Evolutionary conservation across 2,113 vertebrate species (phyloP), one percentile per base, ranked within the genome.

Genomic region (Sebastes schlegelii): DNA sequence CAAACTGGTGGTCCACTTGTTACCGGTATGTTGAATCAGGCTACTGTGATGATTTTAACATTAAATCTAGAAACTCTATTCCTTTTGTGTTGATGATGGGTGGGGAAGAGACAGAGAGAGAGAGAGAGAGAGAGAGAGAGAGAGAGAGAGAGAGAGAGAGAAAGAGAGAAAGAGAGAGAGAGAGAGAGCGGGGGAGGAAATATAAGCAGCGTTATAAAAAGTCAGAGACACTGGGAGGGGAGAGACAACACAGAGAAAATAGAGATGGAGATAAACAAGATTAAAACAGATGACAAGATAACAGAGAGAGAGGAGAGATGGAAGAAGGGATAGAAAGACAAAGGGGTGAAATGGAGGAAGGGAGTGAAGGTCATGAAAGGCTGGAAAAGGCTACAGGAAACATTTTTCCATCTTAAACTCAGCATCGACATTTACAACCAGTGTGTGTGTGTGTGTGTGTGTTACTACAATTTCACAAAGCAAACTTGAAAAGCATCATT

Each of bases 321-420:
- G 5, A 64, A 58, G n/a, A 4, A 12, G 1, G 21, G 6, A 48
- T 5, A 9, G 40, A 19, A 40, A 11, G 16, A 48, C 1, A 12
- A 11, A 11, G 0, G 13, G 21, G n/a, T 12, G 4, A 65, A 34
- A 49, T 9, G 17, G 16, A 34, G 2, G 19, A 45, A 34, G 34
- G 55, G 34, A 77, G 70, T 23, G 45, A 49, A 34, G 52, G 72
- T 80, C 71, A 52, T 14, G 51, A 64, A 14, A 76, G 52, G 63
- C 34, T 48, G 54, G 21, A 34, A 60, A 65, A 74, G 43, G 43
- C 49, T 17, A 8, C 17, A 14, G 64, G 73, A 89, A 84, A 78
- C 64, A 34, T 34, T 4, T 34, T 34, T 34, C 34, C 34, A 81
- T 77, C 83, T 76, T 69, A 82, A 75, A 60, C 57, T 79, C 67